Base-by-base conservation (phyloP, 2,797 vertebrate species). In the Lutjanus campechanus region DNA sequence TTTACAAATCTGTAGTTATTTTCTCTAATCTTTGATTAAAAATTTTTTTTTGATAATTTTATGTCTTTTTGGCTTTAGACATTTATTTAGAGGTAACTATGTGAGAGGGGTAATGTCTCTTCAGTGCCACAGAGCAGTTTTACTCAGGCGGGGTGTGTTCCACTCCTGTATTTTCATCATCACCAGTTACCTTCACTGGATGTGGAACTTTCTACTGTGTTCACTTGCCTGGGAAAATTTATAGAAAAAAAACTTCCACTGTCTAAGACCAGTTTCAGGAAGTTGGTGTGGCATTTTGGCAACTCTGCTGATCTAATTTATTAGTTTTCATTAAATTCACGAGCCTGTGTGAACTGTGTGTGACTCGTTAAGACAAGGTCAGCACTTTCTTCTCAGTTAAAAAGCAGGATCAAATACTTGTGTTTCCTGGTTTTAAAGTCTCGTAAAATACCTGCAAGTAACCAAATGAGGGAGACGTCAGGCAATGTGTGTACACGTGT, bases 381-480 rank as follows among this genome's bases (percentile, higher is more conserved):
- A 89, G 91, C 91, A 64, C 82, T 89, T 92, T 90, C 62, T 40
- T 77, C 50, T 85, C 41, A 19, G 51, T 69, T 78, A 61, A 81
- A 88, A 65, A 74, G 55, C 72, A 77, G 76, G 86, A 88, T 88
- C 67, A 91, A 85, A 90, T 77, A 36, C 60, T 40, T 43, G 63
- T 3, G 72, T 64, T 85, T 63, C 72, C 77, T 70, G 58, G 69
- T 88, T 88, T 86, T 74, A 89, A 84, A 60, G 61, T 63, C 86
- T 88, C n/a, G 41, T 92, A 87, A 94, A 93, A 88, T 76, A 85
- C 77, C 70, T 85, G 79, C 70, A 71, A 81, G 77, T 77, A 68
- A 47, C 74, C 11, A 11, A 54, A 61, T 75, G 61, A 19, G 82
- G 68, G 40, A 40, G 44, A 66, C 49, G 55, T 80, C 56, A 65